A percentile compares a stretch with the other conserved stretches of the same genome.
These are phyloP conservation scores for Pangasius macronema DNA, from an alignment of 2,797 vertebrate genomes.

Conservation along the genomic window DNA sequence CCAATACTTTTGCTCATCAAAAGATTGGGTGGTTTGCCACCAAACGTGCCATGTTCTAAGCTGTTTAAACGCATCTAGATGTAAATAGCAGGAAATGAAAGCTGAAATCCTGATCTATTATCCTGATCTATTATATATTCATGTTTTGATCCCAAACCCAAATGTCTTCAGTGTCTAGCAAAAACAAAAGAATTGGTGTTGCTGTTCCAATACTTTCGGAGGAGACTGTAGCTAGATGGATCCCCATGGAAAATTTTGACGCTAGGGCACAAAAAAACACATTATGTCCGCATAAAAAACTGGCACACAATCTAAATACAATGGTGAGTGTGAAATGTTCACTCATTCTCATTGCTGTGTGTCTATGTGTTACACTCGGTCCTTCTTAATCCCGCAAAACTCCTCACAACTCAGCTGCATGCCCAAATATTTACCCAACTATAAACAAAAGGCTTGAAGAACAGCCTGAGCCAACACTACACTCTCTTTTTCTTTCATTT, in stretches of 20 bases:
- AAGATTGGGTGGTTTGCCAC: too few species aligned
- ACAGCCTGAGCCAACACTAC: neutral
- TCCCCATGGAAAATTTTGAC: neutral
- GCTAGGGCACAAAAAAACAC: neutral
- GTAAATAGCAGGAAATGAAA: too few species aligned
- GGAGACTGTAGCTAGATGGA: too few species aligned
- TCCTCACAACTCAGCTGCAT: constrained; percentile 1
- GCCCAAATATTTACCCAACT: constrained; percentile 42
- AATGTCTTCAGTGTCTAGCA: neutral
- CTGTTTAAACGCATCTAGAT: too few species aligned
- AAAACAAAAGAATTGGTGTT: neutral
- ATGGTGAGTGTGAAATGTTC: neutral
- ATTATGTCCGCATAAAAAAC: neutral
- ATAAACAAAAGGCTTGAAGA: constrained; percentile 36
- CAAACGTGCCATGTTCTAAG: too few species aligned
- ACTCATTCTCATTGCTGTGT: neutral
- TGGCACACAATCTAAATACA: neutral
- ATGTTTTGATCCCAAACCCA: neutral
- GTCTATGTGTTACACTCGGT: neutral
- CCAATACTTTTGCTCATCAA: neutral
- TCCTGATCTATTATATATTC: too few species aligned
- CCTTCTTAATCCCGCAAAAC: neutral
- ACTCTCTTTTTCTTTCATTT: neutral
- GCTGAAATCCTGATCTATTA: neutral
- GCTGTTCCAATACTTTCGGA: neutral